Evolutionary conservation across 1,140 invertebrate genomes (phyloP).

Genomic region (Notospermus geniculatus): DNA sequence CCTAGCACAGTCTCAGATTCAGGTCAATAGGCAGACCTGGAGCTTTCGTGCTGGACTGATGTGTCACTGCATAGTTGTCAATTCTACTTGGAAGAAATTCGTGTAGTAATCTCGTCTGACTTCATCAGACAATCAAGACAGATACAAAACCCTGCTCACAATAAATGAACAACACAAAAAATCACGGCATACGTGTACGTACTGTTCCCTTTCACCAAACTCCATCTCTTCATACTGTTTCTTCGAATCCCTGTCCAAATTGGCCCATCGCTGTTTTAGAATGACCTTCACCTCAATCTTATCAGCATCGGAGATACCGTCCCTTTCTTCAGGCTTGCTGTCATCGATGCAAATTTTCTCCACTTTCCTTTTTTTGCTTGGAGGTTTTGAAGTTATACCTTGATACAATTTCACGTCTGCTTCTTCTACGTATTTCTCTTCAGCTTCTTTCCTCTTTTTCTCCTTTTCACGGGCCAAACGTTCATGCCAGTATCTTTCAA

Average conservation of each 20-base stretch:
- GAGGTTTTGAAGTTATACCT: neutral
- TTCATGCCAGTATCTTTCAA: neutral
- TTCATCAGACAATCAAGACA: too few species aligned
- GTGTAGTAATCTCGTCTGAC: too few species aligned
- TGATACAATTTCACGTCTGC: neutral
- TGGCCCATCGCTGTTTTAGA: slow-evolving; percentile 21
- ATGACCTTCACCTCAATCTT: slow-evolving; percentile 24
- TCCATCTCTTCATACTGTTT: slow-evolving; percentile 18
- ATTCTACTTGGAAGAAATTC: too few species aligned
- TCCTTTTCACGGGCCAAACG: neutral
- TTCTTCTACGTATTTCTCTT: slow-evolving; percentile 1
- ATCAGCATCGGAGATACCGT: slow-evolving; percentile 14
- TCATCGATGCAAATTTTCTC: too few species aligned
- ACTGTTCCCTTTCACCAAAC: slow-evolving; percentile 7
- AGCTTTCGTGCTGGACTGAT: too few species aligned
- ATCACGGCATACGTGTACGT: neutral
- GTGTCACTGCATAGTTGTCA: too few species aligned
- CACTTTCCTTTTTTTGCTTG: too few species aligned
- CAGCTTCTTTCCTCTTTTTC: neutral
- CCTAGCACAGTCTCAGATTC: too few species aligned
- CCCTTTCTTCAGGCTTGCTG: too few species aligned
- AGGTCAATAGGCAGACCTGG: too few species aligned
- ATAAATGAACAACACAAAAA: too few species aligned
- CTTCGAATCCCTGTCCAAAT: slow-evolving; percentile 19
- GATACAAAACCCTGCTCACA: too few species aligned